Percentiles rank a stretch among this genome's conserved stretches.
These are phyloP conservation scores for Loripinus fragilis DNA, from an alignment of 2,888 invertebrate species.

Conservation along the genomic window DNA sequence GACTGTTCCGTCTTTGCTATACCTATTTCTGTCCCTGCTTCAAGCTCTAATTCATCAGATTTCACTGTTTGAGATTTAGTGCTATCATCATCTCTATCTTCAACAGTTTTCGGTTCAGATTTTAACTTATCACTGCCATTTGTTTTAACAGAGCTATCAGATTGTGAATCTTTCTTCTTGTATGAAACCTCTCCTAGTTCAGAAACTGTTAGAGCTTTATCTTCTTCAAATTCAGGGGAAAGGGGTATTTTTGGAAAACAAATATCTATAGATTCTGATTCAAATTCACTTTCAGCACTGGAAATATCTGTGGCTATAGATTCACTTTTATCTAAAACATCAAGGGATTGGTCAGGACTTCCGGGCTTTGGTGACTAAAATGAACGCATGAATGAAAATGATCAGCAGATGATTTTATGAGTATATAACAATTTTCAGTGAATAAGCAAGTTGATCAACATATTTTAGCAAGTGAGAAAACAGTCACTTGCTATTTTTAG, in stretches of 20 bases:
- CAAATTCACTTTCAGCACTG: neutral
- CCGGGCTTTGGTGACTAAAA: neutral
- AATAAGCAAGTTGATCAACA: too few species aligned
- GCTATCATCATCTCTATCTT: neutral
- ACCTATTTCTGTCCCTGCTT: neutral
- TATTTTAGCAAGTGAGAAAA: too few species aligned
- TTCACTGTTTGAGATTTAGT: neutral
- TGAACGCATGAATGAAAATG: neutral
- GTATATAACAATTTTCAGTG: too few species aligned
- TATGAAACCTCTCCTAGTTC: neutral
- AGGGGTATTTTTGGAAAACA: neutral
- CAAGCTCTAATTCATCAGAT: neutral
- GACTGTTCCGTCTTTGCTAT: neutral
- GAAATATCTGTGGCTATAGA: constrained; percentile 5
- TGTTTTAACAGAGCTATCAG: neutral
- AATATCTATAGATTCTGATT: neutral
- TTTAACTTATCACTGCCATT: neutral
- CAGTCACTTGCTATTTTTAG: too few species aligned
- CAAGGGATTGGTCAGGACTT: neutral
- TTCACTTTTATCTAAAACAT: neutral
- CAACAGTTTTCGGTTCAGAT: neutral
- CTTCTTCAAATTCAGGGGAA: neutral
- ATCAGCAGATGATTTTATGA: too few species aligned
- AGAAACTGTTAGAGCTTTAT: neutral
- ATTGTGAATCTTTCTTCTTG: neutral